phyloP scores from a whole-genome alignment of 2,797 vertebrate species.

The Loriculus beryllinus region DNA sequence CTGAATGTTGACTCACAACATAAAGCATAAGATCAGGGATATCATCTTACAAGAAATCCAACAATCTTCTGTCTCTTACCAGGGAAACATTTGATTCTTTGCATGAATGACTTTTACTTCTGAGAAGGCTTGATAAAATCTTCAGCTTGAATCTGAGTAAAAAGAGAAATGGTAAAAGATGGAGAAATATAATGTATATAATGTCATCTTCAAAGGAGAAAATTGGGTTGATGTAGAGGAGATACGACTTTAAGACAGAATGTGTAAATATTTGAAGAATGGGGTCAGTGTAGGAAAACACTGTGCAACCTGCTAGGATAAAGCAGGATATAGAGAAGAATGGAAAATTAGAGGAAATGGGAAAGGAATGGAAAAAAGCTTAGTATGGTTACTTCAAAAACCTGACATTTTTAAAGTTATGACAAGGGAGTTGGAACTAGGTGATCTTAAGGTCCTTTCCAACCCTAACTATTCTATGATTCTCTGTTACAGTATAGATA shows the following conservation, averaged over 20 bases:
- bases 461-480: not conserved
- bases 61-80: not conserved
- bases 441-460: not conserved
- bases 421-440: not conserved
- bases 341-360: not conserved
- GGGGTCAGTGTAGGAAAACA: not conserved
- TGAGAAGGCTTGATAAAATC: not conserved
- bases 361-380: not conserved
- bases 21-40: not conserved
- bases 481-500: not conserved
- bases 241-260: not conserved
- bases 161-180: not conserved
- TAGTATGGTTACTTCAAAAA: not conserved
- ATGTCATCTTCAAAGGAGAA: not conserved
- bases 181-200: not conserved
- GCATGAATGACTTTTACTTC: not conserved
- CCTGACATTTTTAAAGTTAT: not conserved
- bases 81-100: not conserved
- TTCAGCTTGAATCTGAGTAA: not conserved
- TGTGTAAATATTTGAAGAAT: not conserved
- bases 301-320: not conserved
- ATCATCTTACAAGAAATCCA: not conserved
- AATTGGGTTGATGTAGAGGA: not conserved
- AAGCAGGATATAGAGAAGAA: not conserved
- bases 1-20: not conserved